phyloP scores from a whole-genome alignment of 1,140 invertebrate genomes.

The Antheraea mylitta region DNA sequence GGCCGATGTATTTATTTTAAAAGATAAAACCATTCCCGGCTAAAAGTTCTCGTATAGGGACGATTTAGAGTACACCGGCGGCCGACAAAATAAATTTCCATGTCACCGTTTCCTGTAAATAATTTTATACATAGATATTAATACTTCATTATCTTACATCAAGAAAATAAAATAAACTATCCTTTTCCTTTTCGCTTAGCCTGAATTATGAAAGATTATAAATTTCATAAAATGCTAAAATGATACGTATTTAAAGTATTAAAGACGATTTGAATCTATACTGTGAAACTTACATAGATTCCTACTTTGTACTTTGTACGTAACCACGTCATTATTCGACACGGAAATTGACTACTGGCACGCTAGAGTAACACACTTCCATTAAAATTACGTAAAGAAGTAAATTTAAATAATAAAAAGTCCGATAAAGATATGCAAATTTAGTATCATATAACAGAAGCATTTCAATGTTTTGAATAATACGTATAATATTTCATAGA shows the following conservation, averaged over 20 bases:
- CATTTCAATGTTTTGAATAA: neutral
- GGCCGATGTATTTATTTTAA: slow-evolving; percentile 28
- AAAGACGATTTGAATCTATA: neutral
- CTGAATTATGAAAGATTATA: neutral
- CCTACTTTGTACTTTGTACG: neutral
- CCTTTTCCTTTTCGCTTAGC: neutral
- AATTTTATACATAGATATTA: slow-evolving; percentile 26
- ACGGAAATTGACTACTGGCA: neutral
- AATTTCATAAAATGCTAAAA: neutral
- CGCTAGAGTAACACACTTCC: neutral
- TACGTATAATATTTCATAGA: neutral
- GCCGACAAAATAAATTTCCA: slow-evolving; percentile 32
- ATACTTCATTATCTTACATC: too few relatives aligned
- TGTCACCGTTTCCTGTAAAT: slow-evolving; percentile 51
- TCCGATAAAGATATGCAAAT: neutral
- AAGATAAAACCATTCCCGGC: slow-evolving; percentile 36
- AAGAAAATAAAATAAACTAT: neutral
- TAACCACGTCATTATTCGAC: neutral
- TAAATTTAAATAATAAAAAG: neutral
- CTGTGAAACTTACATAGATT: neutral
- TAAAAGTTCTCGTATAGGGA: neutral
- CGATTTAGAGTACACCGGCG: slow-evolving; percentile 38
- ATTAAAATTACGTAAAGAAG: neutral
- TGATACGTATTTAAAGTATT: neutral
- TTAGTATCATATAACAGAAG: neutral